These are phyloP conservation scores for Epistrophe eligans DNA, from an alignment of 2,888 invertebrate species.

Conservation along the genomic window DNA sequence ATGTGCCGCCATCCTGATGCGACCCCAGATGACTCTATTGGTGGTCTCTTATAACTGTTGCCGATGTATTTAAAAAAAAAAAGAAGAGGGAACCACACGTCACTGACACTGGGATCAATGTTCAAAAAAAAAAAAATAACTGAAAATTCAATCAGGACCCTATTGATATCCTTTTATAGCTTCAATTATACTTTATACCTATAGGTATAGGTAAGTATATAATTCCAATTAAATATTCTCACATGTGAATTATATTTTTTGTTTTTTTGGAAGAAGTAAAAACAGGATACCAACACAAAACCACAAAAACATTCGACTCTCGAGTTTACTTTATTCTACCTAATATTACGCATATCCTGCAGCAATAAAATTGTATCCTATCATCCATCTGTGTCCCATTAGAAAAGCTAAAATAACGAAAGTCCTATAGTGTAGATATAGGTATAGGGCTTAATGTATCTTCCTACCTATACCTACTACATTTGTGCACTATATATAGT, in stretches of 20 bases:
- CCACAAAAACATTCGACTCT: conserved; percentile 53
- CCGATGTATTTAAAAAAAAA: conserved; percentile 17
- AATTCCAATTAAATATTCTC: conserved; percentile 64
- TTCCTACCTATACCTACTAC: background rate
- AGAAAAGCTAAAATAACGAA: conserved; percentile 65
- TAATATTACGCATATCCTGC: conserved; percentile 66
- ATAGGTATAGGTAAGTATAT: background rate
- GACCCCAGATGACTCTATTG: conserved; percentile 75
- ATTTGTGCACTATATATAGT: background rate
- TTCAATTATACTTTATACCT: background rate
- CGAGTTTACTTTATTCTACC: conserved; percentile 11
- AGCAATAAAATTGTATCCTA: conserved; percentile 74
- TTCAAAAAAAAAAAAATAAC: conserved; percentile 39
- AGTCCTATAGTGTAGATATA: conserved; percentile 25
- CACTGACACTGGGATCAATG: conserved; percentile 25
- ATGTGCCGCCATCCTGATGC: conserved; percentile 30
- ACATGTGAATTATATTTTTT: conserved; percentile 45
- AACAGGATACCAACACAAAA: conserved; percentile 32
- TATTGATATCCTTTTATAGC: conserved; percentile 55
- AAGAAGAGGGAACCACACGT: conserved; percentile 48
- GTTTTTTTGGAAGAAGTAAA: conserved; percentile 10
- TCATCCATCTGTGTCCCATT: conserved; percentile 72
- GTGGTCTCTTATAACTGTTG: conserved; percentile 57
- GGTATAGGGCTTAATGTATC: conserved; percentile 11
- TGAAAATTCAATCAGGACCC: conserved; percentile 70